Conservation (phyloP, 1,140 invertebrate species). For the Drosophila grimshawi region DNA sequence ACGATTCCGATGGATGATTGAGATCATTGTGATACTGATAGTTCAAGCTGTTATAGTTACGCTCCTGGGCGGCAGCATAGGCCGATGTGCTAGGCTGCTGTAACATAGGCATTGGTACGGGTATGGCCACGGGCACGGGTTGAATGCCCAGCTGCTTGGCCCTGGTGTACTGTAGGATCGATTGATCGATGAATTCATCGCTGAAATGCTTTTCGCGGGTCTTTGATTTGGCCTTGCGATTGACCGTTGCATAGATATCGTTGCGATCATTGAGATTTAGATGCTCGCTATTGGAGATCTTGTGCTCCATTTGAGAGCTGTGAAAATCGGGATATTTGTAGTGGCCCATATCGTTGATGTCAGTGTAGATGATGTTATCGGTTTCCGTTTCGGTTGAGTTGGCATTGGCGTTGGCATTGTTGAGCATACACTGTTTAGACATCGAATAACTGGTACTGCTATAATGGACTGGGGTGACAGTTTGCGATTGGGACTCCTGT, state of each 20-base stretch:
- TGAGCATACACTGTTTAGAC: conserved; percentile 84
- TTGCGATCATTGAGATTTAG: conserved; percentile 79
- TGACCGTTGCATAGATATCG: conserved; percentile 83
- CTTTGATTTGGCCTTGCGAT: conserved; percentile 83
- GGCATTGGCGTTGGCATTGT: conserved; percentile 81
- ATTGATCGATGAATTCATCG: conserved; percentile 83
- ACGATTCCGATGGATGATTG: conserved; percentile 81
- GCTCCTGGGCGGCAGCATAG: conserved; percentile 70
- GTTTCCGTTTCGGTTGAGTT: conserved; percentile 83
- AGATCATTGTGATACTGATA: conserved; percentile 83
- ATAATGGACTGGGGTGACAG: conserved; percentile 84
- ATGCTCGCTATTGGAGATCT: conserved; percentile 78
- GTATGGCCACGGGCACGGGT: background rate
- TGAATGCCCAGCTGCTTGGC: conserved; percentile 75
- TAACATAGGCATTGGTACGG: conserved; percentile 36
- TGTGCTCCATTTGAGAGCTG: conserved; percentile 71
- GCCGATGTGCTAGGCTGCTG: conserved; percentile 71
- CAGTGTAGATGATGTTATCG: conserved; percentile 84
- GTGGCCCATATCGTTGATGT: conserved; percentile 82
- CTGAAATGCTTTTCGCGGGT: conserved; percentile 81
- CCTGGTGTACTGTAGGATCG: conserved; percentile 75
- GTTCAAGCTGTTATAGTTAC: conserved; percentile 65
- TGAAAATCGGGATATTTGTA: conserved; percentile 79
- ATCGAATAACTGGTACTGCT: conserved; percentile 85
- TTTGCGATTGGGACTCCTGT: conserved; percentile 84